A percentile compares a stretch with the other conserved stretches of the same genome.
Conservation (phyloP, 2,888 invertebrate species). For the Caenorhabditis zanzibari region DNA sequence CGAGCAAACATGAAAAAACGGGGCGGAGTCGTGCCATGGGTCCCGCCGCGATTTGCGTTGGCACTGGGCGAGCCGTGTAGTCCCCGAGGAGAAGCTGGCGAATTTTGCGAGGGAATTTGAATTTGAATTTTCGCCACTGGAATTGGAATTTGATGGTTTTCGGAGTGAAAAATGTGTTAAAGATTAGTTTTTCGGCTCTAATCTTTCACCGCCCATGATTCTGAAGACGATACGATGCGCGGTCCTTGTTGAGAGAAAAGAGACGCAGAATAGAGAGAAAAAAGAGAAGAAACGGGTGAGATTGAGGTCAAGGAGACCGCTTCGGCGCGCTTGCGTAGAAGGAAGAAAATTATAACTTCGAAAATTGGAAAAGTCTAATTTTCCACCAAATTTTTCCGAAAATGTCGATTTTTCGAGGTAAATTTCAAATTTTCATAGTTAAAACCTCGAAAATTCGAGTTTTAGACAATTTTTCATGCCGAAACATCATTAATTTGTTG, state of each 20-base stretch:
- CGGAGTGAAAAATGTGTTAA: background rate
- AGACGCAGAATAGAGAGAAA: background rate
- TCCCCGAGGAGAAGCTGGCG: conserved; percentile 21
- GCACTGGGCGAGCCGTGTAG: conserved; percentile 10
- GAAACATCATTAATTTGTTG: conserved; percentile 29
- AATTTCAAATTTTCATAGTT: background rate
- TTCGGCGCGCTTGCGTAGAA: background rate
- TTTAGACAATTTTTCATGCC: conserved; percentile 8
- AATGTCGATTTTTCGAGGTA: conserved; percentile 3
- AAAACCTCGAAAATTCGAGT: background rate
- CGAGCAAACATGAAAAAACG: background rate
- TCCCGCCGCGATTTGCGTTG: conserved; percentile 42
- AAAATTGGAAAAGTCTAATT: background rate
- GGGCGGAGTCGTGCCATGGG: background rate
- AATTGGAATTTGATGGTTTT: background rate
- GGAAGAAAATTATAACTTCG: background rate
- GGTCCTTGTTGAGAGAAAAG: background rate
- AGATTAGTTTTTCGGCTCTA: too few species aligned
- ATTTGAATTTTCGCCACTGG: background rate
- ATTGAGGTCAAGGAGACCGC: conserved; percentile 21
- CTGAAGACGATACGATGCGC: background rate
- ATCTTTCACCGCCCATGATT: background rate
- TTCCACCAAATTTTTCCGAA: background rate
- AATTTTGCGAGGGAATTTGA: background rate
- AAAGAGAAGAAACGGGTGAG: background rate